Conservation (phyloP, 2,113 vertebrate species). For the Lepus timidus region DNA sequence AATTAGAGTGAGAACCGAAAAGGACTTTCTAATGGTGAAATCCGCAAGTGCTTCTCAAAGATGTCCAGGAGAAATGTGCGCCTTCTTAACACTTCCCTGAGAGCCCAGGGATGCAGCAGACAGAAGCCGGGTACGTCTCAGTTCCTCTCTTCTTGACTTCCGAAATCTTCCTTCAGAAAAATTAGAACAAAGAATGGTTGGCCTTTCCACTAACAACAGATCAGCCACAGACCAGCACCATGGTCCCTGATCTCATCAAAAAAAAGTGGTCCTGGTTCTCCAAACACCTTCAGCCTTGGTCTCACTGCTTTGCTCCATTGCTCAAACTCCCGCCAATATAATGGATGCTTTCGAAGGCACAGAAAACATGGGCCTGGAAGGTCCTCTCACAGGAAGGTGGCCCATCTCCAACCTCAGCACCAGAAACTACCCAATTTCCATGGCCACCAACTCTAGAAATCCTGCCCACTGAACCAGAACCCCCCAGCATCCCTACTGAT, state of each 20-base stretch:
- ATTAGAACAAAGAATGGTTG: background rate
- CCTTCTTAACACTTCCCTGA: conserved; percentile 52
- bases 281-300: background rate
- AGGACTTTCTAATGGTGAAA: conserved; percentile 53
- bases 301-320: background rate
- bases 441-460: background rate
- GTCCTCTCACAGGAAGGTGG: background rate
- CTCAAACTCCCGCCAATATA: background rate
- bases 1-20: conserved; percentile 72
- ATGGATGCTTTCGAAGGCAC: background rate
- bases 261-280: background rate
- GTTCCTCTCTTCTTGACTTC: conserved; percentile 39
- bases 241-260: background rate
- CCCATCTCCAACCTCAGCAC: background rate
- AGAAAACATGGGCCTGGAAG: background rate
- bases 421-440: background rate
- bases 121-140: background rate
- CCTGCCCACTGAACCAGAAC: background rate
- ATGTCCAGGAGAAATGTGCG: background rate
- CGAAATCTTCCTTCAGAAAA: conserved; percentile 61
- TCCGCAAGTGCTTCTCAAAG: conserved; percentile 25
- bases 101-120: background rate
- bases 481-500: background rate
- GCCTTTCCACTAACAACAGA: background rate
- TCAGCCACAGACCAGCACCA: background rate